Conservation (phyloP, 2,113 vertebrate genomes). For the Chaetops frenatus region DNA sequence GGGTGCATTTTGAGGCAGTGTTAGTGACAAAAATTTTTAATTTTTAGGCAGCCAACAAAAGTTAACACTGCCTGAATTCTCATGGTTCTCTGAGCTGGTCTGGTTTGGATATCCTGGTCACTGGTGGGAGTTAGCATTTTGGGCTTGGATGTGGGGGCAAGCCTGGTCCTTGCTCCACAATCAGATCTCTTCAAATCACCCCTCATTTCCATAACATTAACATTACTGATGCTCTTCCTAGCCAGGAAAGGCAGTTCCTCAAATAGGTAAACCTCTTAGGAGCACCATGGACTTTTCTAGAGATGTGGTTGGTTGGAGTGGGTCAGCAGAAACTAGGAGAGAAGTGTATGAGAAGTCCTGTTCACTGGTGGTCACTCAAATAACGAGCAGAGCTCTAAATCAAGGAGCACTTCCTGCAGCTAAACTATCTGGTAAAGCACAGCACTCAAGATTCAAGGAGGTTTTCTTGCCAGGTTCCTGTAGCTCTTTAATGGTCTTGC, state of each 20-base stretch:
- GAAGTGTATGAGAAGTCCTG: background rate
- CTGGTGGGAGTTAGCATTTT: background rate
- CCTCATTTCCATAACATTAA: rapidly evolving
- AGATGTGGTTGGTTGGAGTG: background rate
- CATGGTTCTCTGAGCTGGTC: background rate
- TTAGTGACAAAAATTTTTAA: background rate
- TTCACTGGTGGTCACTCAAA: background rate
- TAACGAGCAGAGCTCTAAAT: background rate
- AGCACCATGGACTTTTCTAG: background rate
- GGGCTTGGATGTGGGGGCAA: background rate
- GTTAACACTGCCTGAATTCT: background rate
- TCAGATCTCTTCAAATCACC: background rate
- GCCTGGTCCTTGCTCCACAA: background rate
- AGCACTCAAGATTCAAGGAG: background rate
- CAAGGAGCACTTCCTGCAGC: background rate
- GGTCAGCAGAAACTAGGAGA: background rate
- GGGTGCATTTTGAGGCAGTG: background rate
- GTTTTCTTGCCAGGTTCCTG: background rate
- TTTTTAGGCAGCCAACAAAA: background rate
- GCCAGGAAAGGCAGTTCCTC: background rate
- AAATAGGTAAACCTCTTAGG: background rate
- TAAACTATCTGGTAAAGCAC: background rate
- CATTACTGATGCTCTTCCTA: background rate
- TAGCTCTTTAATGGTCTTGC: background rate
- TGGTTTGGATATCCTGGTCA: background rate